Conservation (phyloP, 2,797 vertebrate species). For the Poeciliopsis gracilis region DNA sequence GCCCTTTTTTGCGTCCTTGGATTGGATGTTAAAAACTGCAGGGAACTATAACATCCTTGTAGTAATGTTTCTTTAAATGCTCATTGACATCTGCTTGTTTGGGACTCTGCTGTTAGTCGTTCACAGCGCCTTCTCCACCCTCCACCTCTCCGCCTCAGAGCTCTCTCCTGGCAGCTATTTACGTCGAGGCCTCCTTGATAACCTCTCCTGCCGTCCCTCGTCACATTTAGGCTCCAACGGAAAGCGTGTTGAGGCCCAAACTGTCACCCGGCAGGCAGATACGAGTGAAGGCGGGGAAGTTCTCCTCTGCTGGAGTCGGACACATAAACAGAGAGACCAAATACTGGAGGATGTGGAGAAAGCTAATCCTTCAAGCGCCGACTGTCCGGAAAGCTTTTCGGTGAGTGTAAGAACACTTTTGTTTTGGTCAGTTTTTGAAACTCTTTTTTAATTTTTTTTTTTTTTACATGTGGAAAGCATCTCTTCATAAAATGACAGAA, state of each 20-base stretch:
- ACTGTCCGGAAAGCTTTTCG: constrained; percentile 45
- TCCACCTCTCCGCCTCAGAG: constrained; percentile 37
- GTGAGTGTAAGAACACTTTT: constrained; percentile 33
- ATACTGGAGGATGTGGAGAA: constrained; percentile 7
- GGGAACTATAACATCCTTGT: constrained; percentile 58
- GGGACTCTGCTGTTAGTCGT: constrained; percentile 47
- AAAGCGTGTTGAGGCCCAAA: constrained; percentile 24
- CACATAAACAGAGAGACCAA: constrained; percentile 18
- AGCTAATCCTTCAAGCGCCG: background rate
- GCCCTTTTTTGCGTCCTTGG: constrained; percentile 57
- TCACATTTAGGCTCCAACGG: constrained; percentile 9
- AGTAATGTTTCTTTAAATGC: no score
- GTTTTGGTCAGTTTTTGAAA: background rate
- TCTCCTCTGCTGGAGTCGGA: constrained; percentile 50
- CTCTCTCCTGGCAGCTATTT: constrained; percentile 37
- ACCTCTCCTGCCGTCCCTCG: constrained; percentile 44
- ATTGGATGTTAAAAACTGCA: constrained; percentile 51
- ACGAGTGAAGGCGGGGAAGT: constrained; percentile 21
- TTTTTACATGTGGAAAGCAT: background rate
- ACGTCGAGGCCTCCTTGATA: constrained; percentile 32
- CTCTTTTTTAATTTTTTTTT: background rate
- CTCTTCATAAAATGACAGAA: background rate
- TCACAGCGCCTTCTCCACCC: constrained; percentile 55
- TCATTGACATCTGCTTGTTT: background rate
- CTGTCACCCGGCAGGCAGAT: constrained; percentile 41